Evolutionary conservation across 1,140 invertebrate genomes (phyloP), one percentile per base, ranked within the genome.

Genomic region (Neodiprion virginianus): DNA sequence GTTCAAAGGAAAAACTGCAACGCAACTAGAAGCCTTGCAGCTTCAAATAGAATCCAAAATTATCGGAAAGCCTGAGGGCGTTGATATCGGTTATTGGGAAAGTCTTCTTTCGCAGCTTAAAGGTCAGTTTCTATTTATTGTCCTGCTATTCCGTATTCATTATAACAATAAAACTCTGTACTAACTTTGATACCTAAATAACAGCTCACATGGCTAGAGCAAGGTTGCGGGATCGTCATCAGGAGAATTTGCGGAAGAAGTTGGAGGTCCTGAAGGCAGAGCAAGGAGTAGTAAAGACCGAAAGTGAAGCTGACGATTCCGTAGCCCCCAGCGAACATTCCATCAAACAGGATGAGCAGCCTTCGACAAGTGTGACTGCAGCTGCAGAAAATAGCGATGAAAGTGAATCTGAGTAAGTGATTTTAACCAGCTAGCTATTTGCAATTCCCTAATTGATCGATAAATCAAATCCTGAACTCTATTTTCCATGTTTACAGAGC

Each of bases 71-170:
- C 92, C 93, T 67, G 96, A 97, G 85, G 97, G 97, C 50, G 93
- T 99, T 66, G 98, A 99, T 89, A 95, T 99, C 76, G 96, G 95
- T 69, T 99, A 99, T 88, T 99, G 98, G 97, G 98, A 99, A 89
- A 96, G 95, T 68, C 87, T 99, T 67, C 89, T 98, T 9, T 96
- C 95, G 61, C 95, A 98, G 86, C 89, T 99, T 4, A 98, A 97
- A 92, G 92, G 92, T 93, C 86, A 74, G 40, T 61, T 71, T 17
- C 65, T 65, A 69, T 72, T 47, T 71, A 12, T 72, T 70, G 28
- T 76, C 48, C 14, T 23, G 11, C 65, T 69, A 23, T 66, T 72
- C 4, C 28, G 2, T 66, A 49, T 61, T 75, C 75, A n/a, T 28
- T 65, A 75, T 14, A 40, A 40, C 28, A 40, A 40, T 48, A 48